Evolutionary conservation across 2,113 vertebrate species (phyloP), one percentile per base, ranked within the genome.

Genomic region (Hippocampus abdominalis): DNA sequence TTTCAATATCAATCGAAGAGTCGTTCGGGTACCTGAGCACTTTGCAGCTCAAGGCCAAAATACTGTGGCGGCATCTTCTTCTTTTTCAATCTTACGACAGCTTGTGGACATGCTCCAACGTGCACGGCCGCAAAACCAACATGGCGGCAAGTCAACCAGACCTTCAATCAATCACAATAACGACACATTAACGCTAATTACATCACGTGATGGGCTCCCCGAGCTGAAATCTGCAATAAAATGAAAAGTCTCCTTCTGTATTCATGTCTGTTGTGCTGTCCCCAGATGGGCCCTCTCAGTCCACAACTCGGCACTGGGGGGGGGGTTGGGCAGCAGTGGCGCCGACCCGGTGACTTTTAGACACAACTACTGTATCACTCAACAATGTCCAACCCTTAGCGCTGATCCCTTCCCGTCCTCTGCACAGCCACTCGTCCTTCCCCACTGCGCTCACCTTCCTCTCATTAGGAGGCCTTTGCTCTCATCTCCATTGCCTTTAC

Each of bases 311-410:
- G 74, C 69, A 75, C 71, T 23, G 39, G 91, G 89, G 89, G 86
- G 32, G 91, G 89, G 89, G 86, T 4, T 91, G 89, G 90, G 81
- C 74, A 76, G 82, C 84, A 70, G 84, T 89, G 91, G 90, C 91
- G 92, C 91, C 91, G 36, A 64, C 75, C 76, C 82, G 74, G 63
- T 62, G 68, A 73, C 81, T 80, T 78, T 84, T 81, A 93, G 92
- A 91, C 92, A 92, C 87, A 93, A 93, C 91, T 89, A 84, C 79
- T 76, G 79, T 70, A 84, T 91, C 89, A 89, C 86, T 91, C 89
- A 91, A 76, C 88, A 78, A 77, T 81, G 56, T 71, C 72, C 68
- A 83, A 78, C 82, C 77, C 72, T 27, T 9, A 16, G 12, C 77
- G 15, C 76, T 64, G 46, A 80, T 75, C 76, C 81, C 70, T 75